These are phyloP conservation scores for Amazona vittata DNA, from an alignment of 2,113 vertebrate genomes.

Conservation along the genomic window DNA sequence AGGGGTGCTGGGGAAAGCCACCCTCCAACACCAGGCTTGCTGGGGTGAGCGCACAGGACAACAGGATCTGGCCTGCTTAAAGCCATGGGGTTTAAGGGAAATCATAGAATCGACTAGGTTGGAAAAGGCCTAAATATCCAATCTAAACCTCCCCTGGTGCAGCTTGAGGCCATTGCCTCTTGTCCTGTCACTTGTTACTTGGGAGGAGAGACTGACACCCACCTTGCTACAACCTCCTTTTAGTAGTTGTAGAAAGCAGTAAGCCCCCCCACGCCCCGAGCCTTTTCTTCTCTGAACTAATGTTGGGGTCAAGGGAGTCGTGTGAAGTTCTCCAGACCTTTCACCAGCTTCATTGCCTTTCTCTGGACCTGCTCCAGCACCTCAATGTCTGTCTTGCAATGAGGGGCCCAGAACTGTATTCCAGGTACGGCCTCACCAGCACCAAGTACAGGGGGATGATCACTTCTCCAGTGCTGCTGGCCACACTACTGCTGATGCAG, in stretches of 20 bases:
- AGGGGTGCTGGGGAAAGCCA: background rate
- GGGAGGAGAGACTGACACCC: background rate
- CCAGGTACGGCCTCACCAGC: background rate
- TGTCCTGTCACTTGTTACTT: background rate
- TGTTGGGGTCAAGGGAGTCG: no score
- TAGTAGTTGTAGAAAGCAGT: background rate
- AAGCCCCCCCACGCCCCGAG: background rate
- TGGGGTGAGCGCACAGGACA: fast-evolving
- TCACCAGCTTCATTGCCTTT: background rate
- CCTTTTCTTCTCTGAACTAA: background rate
- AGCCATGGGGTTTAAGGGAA: background rate
- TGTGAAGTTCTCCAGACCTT: background rate
- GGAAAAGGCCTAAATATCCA: background rate
- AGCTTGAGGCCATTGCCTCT: background rate
- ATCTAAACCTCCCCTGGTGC: background rate
- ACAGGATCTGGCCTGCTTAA: fast-evolving
- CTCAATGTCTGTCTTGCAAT: background rate
- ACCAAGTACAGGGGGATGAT: no score
- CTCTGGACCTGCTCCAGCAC: background rate
- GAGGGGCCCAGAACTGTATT: background rate
- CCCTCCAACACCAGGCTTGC: background rate
- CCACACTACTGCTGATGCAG: background rate
- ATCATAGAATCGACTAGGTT: background rate
- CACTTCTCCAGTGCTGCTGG: background rate
- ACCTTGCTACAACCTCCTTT: background rate